Conservation (phyloP, 2,113 vertebrate genomes). For the Antechinus stuartii region DNA sequence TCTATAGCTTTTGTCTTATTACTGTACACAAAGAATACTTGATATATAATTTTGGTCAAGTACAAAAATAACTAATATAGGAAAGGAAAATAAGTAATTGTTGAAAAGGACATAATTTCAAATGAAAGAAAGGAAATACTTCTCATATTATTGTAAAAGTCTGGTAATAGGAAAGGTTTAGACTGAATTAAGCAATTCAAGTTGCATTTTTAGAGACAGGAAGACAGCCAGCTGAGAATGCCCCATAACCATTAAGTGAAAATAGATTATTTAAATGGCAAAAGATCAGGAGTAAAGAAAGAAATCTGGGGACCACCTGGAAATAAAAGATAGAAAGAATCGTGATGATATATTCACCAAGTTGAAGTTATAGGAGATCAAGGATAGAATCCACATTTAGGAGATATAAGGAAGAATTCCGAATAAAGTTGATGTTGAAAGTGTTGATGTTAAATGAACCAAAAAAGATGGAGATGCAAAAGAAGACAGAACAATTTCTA, state of each 20-base stretch:
- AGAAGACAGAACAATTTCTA: background rate
- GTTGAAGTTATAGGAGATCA: background rate
- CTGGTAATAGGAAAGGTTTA: background rate
- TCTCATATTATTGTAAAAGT: background rate
- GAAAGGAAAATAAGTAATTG: background rate
- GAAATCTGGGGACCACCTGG: background rate
- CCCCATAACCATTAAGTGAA: background rate
- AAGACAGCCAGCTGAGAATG: background rate
- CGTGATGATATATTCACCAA: background rate
- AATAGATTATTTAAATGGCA: slow-evolving; percentile 1
- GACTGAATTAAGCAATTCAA: background rate
- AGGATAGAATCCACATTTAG: background rate
- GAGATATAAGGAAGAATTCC: background rate
- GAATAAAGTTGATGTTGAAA: background rate
- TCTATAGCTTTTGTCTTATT: background rate
- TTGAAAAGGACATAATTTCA: background rate
- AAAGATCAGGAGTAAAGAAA: background rate
- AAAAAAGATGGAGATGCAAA: background rate
- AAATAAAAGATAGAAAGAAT: background rate
- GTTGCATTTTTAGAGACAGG: background rate
- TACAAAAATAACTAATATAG: background rate
- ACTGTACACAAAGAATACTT: background rate
- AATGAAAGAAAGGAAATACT: background rate
- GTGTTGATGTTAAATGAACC: background rate
- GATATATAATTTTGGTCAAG: background rate